Percentiles rank a stretch among this genome's conserved stretches.
These are phyloP conservation scores for Gobius niger DNA, from an alignment of 2,113 vertebrate genomes.

Conservation along the genomic window DNA sequence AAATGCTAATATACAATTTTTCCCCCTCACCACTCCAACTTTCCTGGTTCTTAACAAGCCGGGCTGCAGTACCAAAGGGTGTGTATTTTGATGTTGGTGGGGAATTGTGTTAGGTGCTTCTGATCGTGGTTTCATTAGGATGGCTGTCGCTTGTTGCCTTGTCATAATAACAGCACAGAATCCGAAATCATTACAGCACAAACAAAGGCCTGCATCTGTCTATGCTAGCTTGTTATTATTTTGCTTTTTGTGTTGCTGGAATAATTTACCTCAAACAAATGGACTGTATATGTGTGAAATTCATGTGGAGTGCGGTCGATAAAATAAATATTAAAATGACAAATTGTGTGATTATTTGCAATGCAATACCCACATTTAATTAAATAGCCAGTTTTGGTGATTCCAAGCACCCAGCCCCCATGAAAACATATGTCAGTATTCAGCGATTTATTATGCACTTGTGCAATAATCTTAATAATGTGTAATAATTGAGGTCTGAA, in stretches of 20 bases:
- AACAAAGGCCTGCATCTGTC: constrained; percentile 23
- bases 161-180: constrained; percentile 36
- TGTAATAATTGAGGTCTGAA: too few species aligned
- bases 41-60: constrained; percentile 48
- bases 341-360: neutral
- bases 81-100: constrained; percentile 38
- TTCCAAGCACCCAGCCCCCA: too few species aligned
- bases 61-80: constrained; percentile 4
- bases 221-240: neutral
- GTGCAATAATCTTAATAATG: too few species aligned
- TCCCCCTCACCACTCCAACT: constrained; percentile 35
- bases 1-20: constrained; percentile 79
- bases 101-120: constrained; percentile 26
- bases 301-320: constrained; percentile 24
- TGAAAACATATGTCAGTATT: too few species aligned
- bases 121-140: constrained; percentile 50
- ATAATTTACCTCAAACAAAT: constrained; percentile 1
- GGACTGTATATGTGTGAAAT: neutral
- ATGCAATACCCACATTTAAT: neutral
- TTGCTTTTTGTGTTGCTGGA: neutral
- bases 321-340: neutral
- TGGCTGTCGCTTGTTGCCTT: constrained; percentile 38
- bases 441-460: too few species aligned
- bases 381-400: too few species aligned
- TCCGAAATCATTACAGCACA: constrained; percentile 31